Base-by-base conservation (phyloP, 2,113 vertebrate genomes). In the Neoarius graeffei region DNA sequence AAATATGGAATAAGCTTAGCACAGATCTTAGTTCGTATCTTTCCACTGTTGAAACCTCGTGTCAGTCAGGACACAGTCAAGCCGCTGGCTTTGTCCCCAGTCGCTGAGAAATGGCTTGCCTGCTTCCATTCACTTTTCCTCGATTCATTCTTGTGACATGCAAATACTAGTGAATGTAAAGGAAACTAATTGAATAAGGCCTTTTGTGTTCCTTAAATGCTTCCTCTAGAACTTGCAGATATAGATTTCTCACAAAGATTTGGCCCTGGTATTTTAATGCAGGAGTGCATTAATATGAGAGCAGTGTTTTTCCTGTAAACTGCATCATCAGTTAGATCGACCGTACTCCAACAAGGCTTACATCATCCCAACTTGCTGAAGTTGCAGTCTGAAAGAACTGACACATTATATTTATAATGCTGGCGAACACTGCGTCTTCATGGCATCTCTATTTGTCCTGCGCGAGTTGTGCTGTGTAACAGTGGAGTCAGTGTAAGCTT, bases 321-420 rank as follows among this genome's bases (percentile, higher is more conserved):
- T 52, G 82, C 7, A 3, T 67, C 23, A 6, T 50, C 59, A 19
- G 42, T 48, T 48, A 27, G 14, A 56, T 57, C 5, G 25, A 56
- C 5, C 14, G 10, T 83, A n/a, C 81, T 17, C 20, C 81, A 62
- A 15, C 59, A 83, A 83, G 62, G 25, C 82, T 66, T 83, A 64
- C 59, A 50, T 64, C 57, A 64, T 15, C 23, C 7, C 15, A 14
- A 6, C 17, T 81, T 81, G 57, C 64, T 84, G 50, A 69, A 27
- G 48, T 69, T 84, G 83, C 83, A 84, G 10, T 54, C 62, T 84
- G 62, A 84, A 84, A 84, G 56, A 83, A 66, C 30, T 48, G 81
- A 27, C 83, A 84, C 83, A 5, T 84, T 84, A 66, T 52, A 67
- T 84, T 84, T 69, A 84, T 69, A 69, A 69, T 20, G 42, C 56